phyloP scores from a whole-genome alignment of 2,888 invertebrate species.

The Pterobdella sp. region DNA sequence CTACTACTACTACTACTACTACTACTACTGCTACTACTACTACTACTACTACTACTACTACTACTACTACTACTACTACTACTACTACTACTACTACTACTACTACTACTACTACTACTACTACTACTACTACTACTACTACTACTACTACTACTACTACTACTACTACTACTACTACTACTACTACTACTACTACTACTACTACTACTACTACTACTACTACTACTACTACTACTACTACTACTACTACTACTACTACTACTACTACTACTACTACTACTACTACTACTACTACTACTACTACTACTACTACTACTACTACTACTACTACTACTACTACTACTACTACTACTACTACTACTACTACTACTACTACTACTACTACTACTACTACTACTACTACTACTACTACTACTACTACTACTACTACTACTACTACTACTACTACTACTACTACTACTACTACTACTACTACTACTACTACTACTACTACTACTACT shows the following conservation, averaged over 20 bases:
- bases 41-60: conserved; percentile 15
- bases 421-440: conserved; percentile 16
- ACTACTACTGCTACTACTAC: conserved; percentile 14
- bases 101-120: conserved; percentile 15
- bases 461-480: conserved; percentile 15
- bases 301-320: conserved; percentile 1
- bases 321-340: conserved; percentile 1
- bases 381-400: conserved; percentile 16
- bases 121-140: conserved; percentile 14
- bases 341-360: conserved; percentile 10
- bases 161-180: conserved; percentile 15
- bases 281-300: conserved; percentile 1
- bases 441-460: conserved; percentile 16
- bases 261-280: conserved; percentile 1
- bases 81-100: conserved; percentile 16
- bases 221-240: conserved; percentile 2
- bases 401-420: conserved; percentile 15
- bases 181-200: conserved; percentile 16
- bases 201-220: conserved; percentile 11
- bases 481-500: conserved; percentile 16
- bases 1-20: conserved; percentile 15
- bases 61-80: conserved; percentile 14
- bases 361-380: conserved; percentile 13
- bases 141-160: conserved; percentile 16
- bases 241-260: conserved; percentile 1